These are phyloP conservation scores for Enteromius fasciolatus DNA, from an alignment of 2,797 vertebrate species.

Conservation along the genomic window DNA sequence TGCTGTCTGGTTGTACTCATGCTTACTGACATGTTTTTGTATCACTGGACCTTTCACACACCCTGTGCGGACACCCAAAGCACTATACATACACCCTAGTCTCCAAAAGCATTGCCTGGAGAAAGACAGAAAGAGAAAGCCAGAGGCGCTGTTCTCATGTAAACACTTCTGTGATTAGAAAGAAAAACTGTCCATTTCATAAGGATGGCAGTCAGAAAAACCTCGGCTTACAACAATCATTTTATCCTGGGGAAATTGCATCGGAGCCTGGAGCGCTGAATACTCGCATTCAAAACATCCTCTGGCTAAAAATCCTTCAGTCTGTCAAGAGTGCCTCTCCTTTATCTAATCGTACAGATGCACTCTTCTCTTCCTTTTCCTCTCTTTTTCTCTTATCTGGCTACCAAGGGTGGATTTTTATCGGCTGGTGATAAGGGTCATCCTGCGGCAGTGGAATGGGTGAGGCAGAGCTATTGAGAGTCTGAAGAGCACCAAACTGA, in stretches of 20 bases:
- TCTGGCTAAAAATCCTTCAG: conserved; percentile 51
- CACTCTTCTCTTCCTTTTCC: conserved; percentile 22
- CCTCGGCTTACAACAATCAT: conserved; percentile 20
- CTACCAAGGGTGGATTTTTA: conserved; percentile 36
- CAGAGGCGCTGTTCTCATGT: conserved; percentile 32
- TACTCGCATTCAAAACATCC: conserved; percentile 41
- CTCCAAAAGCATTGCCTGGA: conserved; percentile 58
- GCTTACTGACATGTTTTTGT: conserved; percentile 13
- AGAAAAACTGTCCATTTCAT: conserved; percentile 14
- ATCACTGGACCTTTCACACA: neutral
- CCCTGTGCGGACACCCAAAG: neutral
- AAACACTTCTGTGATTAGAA: conserved; percentile 46
- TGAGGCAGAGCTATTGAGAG: conserved; percentile 15
- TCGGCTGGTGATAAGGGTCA: conserved; percentile 32
- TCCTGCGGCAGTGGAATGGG: conserved; percentile 32
- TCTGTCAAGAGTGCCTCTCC: conserved; percentile 44
- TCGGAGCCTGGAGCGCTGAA: conserved; percentile 35
- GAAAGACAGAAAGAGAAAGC: conserved; percentile 31
- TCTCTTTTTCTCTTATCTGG: conserved; percentile 39
- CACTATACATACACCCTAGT: neutral
- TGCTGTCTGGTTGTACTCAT: neutral
- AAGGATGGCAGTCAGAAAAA: conserved; percentile 26
- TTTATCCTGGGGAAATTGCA: conserved; percentile 33
- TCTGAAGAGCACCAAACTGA: conserved; percentile 30
- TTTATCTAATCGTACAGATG: conserved; percentile 47